phyloP scores from a whole-genome alignment of 2,888 invertebrate species.

The Pemphredon lugubris region DNA sequence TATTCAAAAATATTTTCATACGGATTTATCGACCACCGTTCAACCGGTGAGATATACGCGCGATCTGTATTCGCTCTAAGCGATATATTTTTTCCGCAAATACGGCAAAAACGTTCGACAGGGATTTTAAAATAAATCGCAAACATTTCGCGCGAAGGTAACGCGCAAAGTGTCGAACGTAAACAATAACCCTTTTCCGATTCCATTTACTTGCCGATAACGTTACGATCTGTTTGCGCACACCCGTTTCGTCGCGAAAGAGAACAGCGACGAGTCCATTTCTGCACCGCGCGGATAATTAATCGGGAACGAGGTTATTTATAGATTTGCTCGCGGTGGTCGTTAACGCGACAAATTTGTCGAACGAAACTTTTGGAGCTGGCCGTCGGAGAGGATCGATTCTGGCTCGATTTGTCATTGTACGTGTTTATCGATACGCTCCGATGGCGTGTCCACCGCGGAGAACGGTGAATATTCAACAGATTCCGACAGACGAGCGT shows the following conservation, averaged over 20 bases:
- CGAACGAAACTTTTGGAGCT: slow-evolving; percentile 21
- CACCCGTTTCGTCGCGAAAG: no score
- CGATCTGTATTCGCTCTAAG: slow-evolving; percentile 1
- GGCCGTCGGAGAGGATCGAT: slow-evolving; percentile 16
- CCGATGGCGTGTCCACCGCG: slow-evolving; percentile 19
- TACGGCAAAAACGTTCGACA: neutral
- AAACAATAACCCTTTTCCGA: no score
- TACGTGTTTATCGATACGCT: slow-evolving; percentile 36
- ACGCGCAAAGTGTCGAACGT: no score
- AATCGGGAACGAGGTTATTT: neutral
- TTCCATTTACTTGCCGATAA: neutral
- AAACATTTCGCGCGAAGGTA: neutral
- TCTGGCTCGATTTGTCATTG: slow-evolving; percentile 30
- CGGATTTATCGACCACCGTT: slow-evolving; percentile 3
- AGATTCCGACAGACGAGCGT: slow-evolving; percentile 35
- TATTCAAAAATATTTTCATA: slow-evolving; percentile 1
- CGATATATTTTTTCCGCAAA: neutral
- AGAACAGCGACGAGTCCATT: no score
- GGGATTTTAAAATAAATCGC: neutral
- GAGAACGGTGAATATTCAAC: slow-evolving; percentile 58
- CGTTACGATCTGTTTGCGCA: no score
- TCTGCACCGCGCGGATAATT: neutral
- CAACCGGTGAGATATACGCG: neutral
- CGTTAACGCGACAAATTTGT: slow-evolving; percentile 3
- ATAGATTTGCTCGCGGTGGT: neutral